Base-by-base conservation (phyloP, 1,140 invertebrate genomes). In the Drosophila busckii region DNA sequence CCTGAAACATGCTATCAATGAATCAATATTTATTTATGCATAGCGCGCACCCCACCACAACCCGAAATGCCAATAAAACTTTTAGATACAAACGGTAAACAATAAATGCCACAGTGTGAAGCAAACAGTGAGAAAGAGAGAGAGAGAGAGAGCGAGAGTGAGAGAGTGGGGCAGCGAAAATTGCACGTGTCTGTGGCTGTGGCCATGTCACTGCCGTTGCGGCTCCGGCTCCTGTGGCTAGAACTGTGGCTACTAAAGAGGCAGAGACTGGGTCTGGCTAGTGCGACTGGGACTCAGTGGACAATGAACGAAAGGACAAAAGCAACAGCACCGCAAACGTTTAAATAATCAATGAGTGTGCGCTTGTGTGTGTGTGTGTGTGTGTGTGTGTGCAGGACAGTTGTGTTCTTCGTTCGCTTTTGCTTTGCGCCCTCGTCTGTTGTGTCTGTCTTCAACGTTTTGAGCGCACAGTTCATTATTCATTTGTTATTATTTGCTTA, bases 321-420 rank as follows among this genome's bases (percentile, higher is more conserved):
- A 44, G 59, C 61, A 60, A 45, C 50, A 31, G 35, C 41, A 64
- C 64, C 64, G 42, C 48, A 64, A 64, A 53, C 37, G 61, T 53
- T 68, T 66, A 52, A 64, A 68, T 68, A 59, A 68, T 59, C 62
- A 59, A 68, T 68, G 64, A 59, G 26, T 42, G 40, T 63, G 10
- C n/a, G 8, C 32, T n/a, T 59, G 46, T 58, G 22, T 58, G 34
- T 50, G 32, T 20, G 32, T 38, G 4, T 9, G 2, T 20, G 3
- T 29, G 8, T 31, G 22, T 52, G 44, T 9, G 17, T 49, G 37
- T 40, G 40, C 52, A 23, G 44, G 42, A 46, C 52, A 46, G 32
- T 23, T 40, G 34, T 25, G 40, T 31, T 13, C 15, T 22, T 17
- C 19, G 19, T 35, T 37, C 32, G 12, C 9, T 12, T 26, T 25